Conservation (phyloP, 35 echinoderm and acorn worm species). For the Lytechinus variegatus region DNA sequence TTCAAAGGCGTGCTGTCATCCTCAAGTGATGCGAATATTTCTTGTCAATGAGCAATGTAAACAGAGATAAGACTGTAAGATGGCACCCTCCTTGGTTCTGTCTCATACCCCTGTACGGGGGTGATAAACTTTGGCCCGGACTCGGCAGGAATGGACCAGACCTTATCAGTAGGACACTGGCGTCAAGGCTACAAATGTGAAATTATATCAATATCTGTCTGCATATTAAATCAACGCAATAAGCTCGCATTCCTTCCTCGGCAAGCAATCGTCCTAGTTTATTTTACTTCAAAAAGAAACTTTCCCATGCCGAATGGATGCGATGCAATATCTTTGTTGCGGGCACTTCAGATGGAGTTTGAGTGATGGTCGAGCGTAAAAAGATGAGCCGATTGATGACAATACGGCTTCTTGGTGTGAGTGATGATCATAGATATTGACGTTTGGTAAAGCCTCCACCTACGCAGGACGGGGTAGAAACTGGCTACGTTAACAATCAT, state of each 20-base stretch:
- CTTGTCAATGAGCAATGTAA: slow-evolving; percentile 2
- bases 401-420: neutral
- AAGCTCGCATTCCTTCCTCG: neutral
- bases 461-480: neutral
- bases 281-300: neutral
- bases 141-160: neutral
- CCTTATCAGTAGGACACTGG: neutral
- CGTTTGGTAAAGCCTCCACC: neutral
- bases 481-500: neutral
- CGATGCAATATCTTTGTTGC: neutral
- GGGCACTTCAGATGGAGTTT: neutral
- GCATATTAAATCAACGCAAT: neutral
- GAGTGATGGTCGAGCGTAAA: neutral
- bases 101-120: neutral
- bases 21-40: neutral
- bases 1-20: neutral
- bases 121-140: neutral
- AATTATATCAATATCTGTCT: neutral
- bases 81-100: neutral
- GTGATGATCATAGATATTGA: slow-evolving; percentile 4
- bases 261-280: neutral
- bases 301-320: neutral
- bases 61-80: neutral
- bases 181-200: neutral
- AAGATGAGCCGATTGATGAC: neutral